Base-by-base conservation (phyloP, 2,113 vertebrate species). In the Brachyhypopomus gauderio region DNA sequence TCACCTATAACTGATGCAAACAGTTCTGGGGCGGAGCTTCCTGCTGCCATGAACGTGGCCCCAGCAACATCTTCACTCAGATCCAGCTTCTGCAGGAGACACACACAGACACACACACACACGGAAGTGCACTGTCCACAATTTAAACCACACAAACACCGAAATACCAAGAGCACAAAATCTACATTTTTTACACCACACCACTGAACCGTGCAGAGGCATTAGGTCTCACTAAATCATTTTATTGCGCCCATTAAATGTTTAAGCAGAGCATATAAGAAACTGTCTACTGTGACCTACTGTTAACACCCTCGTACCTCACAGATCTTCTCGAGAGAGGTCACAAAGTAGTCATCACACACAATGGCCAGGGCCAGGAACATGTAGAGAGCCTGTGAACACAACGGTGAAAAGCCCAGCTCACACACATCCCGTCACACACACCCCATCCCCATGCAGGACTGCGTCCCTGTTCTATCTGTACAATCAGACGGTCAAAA, bases 21-120 rank as follows among this genome's bases (percentile, higher is more conserved):
- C 23, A 99, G 93, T 84, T 99, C 98, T 5, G 98, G 98, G 0
- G 97, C 98, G 1, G 98, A 99, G 90, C 98, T 99, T 82, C 97
- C 98, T 16, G 98, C 98, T 79, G 98, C 98, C 98, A 99, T 99
- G 91, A 99, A 99, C 20, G 98, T 99, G 78, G 98, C 98, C 84
- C 98, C 98, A 0, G 98, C 98, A 62, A 99, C 98, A 83, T 99
- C 98, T 91, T 97, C 98, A 23, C 96, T 99, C 85, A 99, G 91
- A 86, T 98, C 96, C 48, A 99, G 92, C 92, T 95, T 97, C 98
- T 99, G 89, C 78, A 92, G 30, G 80, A 45, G 20, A 75, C 45
- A 38, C 69, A 62, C 30, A 19, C 16, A 45, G 27, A 60, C 36
- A 34, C 56, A 55, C 19, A 72, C 58, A 72, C 17, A 75, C 25